These are phyloP conservation scores for Trichoplusia ni DNA, from an alignment of 1,140 invertebrate genomes.

Conservation along the genomic window DNA sequence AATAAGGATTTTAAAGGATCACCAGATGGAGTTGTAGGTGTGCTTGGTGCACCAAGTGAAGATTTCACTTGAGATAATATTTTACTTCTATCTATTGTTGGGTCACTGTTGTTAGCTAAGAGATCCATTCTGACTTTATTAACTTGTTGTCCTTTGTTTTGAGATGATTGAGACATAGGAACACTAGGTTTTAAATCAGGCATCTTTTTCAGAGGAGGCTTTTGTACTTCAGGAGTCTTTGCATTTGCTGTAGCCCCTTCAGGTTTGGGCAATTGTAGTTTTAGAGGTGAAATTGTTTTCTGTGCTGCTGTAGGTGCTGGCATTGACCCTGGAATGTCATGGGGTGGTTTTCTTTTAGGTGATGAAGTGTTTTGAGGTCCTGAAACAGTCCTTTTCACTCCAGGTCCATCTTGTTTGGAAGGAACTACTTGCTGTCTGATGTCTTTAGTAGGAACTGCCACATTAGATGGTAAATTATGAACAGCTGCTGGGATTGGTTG, in stretches of 20 bases:
- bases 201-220: constrained; percentile 64
- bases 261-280: constrained; percentile 67
- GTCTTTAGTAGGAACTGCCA: constrained; percentile 44
- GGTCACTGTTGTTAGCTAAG: constrained; percentile 75
- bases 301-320: constrained; percentile 41
- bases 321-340: constrained; percentile 35
- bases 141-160: constrained; percentile 56
- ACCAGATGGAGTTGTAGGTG: constrained; percentile 58
- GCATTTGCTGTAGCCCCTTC: constrained; percentile 41
- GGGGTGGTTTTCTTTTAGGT: constrained; percentile 60
- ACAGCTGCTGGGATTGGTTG: constrained; percentile 30
- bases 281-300: constrained; percentile 70
- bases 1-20: constrained; percentile 82
- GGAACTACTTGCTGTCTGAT: constrained; percentile 41
- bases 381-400: constrained; percentile 54
- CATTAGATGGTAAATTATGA: constrained; percentile 1
- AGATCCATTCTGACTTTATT: constrained; percentile 76
- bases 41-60: constrained; percentile 51
- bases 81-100: constrained; percentile 74
- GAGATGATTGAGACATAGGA: constrained; percentile 40
- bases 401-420: constrained; percentile 48
- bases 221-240: constrained; percentile 54
- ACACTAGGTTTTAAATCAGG: constrained; percentile 72
- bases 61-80: constrained; percentile 74
- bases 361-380: constrained; percentile 50